Percentiles rank a stretch among this genome's conserved stretches.
phyloP scores from a whole-genome alignment of 2,113 vertebrate genomes.

The Bubo scandiacus region DNA sequence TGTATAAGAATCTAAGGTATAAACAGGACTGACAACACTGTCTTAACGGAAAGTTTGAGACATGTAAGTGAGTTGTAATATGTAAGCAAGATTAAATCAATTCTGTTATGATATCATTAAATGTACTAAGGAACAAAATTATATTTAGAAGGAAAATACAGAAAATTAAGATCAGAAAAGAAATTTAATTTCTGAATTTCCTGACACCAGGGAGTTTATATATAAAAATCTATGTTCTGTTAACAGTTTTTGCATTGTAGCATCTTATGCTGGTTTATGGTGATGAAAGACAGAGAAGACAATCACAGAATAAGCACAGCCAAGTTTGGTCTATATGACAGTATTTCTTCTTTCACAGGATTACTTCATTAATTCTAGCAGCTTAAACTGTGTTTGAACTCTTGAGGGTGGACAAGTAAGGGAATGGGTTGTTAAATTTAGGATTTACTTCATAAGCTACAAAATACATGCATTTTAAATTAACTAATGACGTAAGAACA shows the following conservation, averaged over 20 bases:
- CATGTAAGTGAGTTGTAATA: neutral
- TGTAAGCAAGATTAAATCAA: neutral
- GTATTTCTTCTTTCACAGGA: neutral
- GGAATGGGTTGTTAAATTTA: neutral
- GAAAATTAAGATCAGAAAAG: neutral
- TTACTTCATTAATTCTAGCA: constrained; percentile 3
- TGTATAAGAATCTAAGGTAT: neutral
- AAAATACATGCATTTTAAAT: neutral
- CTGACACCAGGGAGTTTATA: neutral
- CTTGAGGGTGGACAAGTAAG: neutral
- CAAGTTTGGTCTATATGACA: neutral
- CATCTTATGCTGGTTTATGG: neutral
- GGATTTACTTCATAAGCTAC: neutral
- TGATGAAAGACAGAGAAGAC: neutral
- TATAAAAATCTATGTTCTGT: neutral
- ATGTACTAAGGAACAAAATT: neutral
- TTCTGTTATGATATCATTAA: neutral
- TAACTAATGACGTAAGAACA: neutral
- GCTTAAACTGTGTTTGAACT: constrained; percentile 3
- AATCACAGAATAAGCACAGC: constrained; percentile 14
- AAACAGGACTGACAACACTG: neutral
- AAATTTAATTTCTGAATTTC: neutral
- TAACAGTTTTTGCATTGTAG: neutral
- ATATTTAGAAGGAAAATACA: neutral
- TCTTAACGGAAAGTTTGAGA: neutral